phyloP scores from a whole-genome alignment of 2,888 invertebrate genomes.

The Hypomecis punctinalis region DNA sequence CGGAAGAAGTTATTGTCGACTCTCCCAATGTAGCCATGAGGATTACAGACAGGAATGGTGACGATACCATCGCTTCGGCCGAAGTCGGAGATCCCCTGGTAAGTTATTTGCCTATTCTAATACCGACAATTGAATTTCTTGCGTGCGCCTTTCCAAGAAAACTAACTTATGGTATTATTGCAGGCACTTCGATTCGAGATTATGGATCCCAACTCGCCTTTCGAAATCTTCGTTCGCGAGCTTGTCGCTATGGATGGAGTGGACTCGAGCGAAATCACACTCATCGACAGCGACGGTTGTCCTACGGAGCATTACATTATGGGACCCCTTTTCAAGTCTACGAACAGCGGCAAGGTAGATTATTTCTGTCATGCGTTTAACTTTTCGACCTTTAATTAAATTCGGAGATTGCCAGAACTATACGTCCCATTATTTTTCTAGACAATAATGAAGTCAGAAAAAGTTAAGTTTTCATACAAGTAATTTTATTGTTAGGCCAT shows the following conservation, averaged over 20 bases:
- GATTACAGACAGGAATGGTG: slow-evolving; percentile 93
- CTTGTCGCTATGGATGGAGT: slow-evolving; percentile 97
- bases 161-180: slow-evolving; percentile 14
- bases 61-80: slow-evolving; percentile 93
- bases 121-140: slow-evolving; percentile 9
- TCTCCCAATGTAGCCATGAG: slow-evolving; percentile 98
- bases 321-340: slow-evolving; percentile 95
- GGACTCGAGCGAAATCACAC: slow-evolving; percentile 95
- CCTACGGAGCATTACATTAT: slow-evolving; percentile 97
- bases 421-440: no score
- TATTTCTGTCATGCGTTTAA: slow-evolving; percentile 15
- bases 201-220: slow-evolving; percentile 95
- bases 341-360: slow-evolving; percentile 90
- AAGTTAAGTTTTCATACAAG: no score
- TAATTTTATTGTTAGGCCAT: not conserved
- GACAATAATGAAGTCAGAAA: no score
- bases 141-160: slow-evolving; percentile 9
- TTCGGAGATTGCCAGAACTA: not conserved
- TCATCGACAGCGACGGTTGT: slow-evolving; percentile 96
- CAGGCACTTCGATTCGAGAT: slow-evolving; percentile 95
- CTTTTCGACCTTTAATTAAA: not conserved
- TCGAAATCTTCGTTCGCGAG: slow-evolving; percentile 97
- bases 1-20: slow-evolving; percentile 96
- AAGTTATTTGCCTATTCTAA: slow-evolving; percentile 41
- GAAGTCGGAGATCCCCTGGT: slow-evolving; percentile 96